Evolutionary conservation across 2,888 invertebrate genomes (phyloP), one percentile per base, ranked within the genome.

Genomic region (Philhelius pedissequus): DNA sequence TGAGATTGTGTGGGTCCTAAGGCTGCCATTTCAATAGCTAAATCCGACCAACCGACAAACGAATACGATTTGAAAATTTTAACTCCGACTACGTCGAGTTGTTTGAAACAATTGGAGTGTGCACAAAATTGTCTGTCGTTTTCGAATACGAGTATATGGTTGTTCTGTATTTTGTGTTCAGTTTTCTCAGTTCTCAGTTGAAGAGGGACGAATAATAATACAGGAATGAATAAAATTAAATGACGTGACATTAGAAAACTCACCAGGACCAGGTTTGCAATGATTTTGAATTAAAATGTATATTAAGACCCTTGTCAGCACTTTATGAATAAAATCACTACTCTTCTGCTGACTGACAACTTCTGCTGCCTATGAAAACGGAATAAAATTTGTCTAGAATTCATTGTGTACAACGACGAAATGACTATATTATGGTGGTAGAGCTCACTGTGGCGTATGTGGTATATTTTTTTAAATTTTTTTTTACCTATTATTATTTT

Each of bases 141-240:
- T 1, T 66, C 13, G 22, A n/a, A n/a, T n/a, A n/a, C n/a, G n/a
- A n/a, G n/a, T n/a, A n/a, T 48, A 38, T 6, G 13, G 13, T 43
- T n/a, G 18, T 62, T 15, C n/a, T 15, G 18, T 64, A 13, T 62
- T 15, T 9, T 15, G 18, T 64, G 38, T 50, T 32, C n/a, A 22
- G 48, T 50, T 22, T 35, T 27, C n/a, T 18, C 30, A 54, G 32
- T 30, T 52, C 4, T 32, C 6, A 20, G 35, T 27, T 35, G 52
- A 40, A 40, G 40, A 18, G 50, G n/a, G 32, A 20, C 22, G 18
- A 68, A 38, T 22, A 56, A 38, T 52, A 22, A 25, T 22, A 48
- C 3, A 38, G 68, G 54, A 68, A 68, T 68, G 68, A 68, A 68
- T 68, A 68, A 68, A 68, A 50, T 68, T 68, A 52, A 52, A 68